Evolutionary conservation across 2,888 invertebrate species (phyloP).

Genomic region (Hipparchia sbordonii): DNA sequence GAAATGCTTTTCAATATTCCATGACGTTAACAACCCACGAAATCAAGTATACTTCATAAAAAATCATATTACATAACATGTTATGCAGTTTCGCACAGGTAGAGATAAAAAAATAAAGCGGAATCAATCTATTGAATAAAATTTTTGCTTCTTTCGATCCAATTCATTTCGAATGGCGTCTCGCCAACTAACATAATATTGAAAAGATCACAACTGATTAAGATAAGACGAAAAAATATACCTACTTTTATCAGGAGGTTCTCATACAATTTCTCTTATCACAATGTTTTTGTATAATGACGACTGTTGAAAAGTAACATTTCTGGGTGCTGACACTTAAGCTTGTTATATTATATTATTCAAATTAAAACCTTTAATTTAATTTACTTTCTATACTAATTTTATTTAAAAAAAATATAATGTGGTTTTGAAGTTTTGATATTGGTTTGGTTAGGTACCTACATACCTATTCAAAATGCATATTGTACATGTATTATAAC

Average conservation of each 20-base stretch:
- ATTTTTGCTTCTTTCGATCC: slow-evolving; percentile 19
- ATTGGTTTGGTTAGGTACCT: too few species aligned
- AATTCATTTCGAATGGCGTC: slow-evolving; percentile 18
- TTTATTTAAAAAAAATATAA: too few species aligned
- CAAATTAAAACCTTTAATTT: too few species aligned
- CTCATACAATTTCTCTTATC: slow-evolving; percentile 18
- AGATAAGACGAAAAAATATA: slow-evolving; percentile 20
- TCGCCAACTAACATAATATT: slow-evolving; percentile 18
- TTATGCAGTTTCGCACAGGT: slow-evolving; percentile 31
- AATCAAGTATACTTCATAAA: not conserved
- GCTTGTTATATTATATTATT: not conserved
- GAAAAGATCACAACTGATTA: slow-evolving; percentile 17
- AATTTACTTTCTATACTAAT: too few species aligned
- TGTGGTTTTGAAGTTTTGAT: too few species aligned
- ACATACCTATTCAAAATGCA: too few species aligned
- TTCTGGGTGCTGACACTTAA: not conserved
- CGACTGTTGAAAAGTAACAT: not conserved
- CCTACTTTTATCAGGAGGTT: slow-evolving; percentile 5
- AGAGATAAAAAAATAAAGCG: slow-evolving; percentile 24
- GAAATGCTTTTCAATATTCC: not conserved
- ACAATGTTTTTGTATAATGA: slow-evolving; percentile 3
- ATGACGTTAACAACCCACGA: not conserved
- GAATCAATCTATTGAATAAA: slow-evolving; percentile 21
- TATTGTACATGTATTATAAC: too few species aligned
- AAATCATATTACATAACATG: slow-evolving; percentile 23